Evolutionary conservation across 1,140 invertebrate genomes (phyloP).

Genomic region (Euura lappo): DNA sequence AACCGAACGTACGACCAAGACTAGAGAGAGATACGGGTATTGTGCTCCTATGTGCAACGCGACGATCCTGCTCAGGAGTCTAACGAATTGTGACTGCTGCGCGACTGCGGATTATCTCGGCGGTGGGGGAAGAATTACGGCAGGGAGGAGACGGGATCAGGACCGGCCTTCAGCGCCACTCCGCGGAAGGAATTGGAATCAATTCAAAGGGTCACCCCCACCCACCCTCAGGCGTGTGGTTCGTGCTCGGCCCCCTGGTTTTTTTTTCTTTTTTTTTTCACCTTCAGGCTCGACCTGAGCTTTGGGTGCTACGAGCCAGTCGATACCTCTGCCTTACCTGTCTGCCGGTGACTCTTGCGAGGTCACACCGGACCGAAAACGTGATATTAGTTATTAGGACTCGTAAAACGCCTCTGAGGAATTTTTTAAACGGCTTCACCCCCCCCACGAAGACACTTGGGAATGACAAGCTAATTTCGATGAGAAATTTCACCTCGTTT

Average conservation of each 20-base stretch:
- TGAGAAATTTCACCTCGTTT: too few species aligned
- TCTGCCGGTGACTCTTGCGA: not conserved
- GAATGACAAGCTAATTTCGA: too few species aligned
- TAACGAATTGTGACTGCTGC: conserved; percentile 38
- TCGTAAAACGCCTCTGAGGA: too few species aligned
- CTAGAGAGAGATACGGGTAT: conserved; percentile 1
- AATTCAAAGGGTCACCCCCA: not conserved
- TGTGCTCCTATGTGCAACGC: conserved; percentile 12
- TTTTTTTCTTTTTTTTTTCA: not conserved
- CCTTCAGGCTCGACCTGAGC: not conserved
- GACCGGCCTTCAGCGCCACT: not conserved
- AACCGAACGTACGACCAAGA: conserved; percentile 18
- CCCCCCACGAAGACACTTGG: too few species aligned
- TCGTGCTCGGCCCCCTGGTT: not conserved
- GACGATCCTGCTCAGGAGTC: conserved; percentile 34
- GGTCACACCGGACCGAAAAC: too few species aligned
- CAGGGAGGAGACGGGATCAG: conserved; percentile 3
- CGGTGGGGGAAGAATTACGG: not conserved
- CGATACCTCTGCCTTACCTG: not conserved
- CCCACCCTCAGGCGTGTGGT: not conserved
- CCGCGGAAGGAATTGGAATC: not conserved
- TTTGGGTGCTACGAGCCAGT: not conserved
- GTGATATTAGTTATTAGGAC: too few species aligned
- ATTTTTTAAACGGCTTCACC: too few species aligned
- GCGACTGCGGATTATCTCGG: not conserved